Evolutionary conservation across 2,113 vertebrate genomes (phyloP).

Genomic region (Sus scrofa): DNA sequence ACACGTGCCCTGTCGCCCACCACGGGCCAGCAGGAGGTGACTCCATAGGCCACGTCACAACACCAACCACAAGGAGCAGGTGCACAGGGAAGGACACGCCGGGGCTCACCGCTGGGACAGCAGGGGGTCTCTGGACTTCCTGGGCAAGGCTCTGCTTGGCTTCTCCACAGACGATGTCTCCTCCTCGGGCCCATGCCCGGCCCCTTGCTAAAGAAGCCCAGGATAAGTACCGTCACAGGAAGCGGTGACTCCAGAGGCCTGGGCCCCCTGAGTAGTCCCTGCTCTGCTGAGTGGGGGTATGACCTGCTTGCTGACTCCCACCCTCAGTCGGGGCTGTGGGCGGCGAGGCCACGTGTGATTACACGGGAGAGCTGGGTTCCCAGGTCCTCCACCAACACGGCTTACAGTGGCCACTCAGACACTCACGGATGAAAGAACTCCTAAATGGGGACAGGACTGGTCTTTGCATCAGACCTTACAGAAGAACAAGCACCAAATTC

Average conservation of each 20-base stretch:
- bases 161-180: slow-evolving; percentile 75
- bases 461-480: not conserved
- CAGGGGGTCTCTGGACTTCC: slow-evolving; percentile 92
- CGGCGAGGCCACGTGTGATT: fast-evolving
- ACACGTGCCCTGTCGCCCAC: not conserved
- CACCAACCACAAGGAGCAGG: not conserved
- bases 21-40: fast-evolving
- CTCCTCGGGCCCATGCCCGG: slow-evolving; percentile 65
- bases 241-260: fast-evolving
- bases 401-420: not conserved
- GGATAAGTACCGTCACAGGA: not conserved
- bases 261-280: not conserved
- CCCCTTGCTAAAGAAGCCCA: slow-evolving; percentile 59
- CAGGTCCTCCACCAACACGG: not conserved
- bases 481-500: not conserved
- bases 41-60: too few species aligned
- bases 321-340: not conserved
- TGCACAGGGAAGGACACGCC: not conserved
- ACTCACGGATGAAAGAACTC: not conserved
- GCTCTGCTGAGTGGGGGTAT: fast-evolving
- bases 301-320: not conserved
- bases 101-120: slow-evolving; percentile 92
- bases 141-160: slow-evolving; percentile 87
- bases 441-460: not conserved
- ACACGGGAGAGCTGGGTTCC: not conserved